phyloP scores from a whole-genome alignment of 2,888 invertebrate genomes.

The Seira ritae region DNA sequence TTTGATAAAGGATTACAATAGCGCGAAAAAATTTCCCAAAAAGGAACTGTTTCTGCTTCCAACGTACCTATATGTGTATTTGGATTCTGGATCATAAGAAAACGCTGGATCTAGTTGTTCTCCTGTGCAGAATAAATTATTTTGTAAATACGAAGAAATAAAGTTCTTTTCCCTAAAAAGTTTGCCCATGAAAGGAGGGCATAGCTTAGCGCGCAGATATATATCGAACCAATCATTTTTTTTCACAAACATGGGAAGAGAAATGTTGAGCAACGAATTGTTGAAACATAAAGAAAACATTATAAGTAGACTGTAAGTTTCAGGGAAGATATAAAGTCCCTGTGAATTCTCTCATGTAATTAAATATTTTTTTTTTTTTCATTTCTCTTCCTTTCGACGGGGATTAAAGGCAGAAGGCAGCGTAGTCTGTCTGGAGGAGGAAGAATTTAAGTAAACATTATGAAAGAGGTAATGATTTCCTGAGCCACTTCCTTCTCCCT shows the following conservation, averaged over 20 bases:
- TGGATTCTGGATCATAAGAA: too few species aligned
- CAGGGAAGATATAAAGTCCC: slow-evolving; percentile 8
- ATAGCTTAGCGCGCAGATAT: not conserved
- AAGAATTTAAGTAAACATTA: slow-evolving; percentile 38
- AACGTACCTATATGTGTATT: too few species aligned
- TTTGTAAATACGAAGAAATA: too few species aligned
- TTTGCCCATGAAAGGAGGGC: not conserved
- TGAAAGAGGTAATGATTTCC: slow-evolving; percentile 26
- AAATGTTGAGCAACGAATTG: not conserved
- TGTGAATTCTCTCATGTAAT: slow-evolving; percentile 57
- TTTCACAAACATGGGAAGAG: not conserved
- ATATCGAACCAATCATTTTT: not conserved
- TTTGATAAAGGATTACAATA: too few species aligned
- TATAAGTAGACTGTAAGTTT: too few species aligned
- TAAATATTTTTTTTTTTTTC: slow-evolving; percentile 35
- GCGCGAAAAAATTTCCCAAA: too few species aligned
- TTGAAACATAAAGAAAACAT: too few species aligned
- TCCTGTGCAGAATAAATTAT: too few species aligned
- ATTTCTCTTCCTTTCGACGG: slow-evolving; percentile 23
- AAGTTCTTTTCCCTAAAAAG: not conserved
- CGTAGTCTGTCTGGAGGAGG: not conserved
- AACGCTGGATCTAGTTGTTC: too few species aligned
- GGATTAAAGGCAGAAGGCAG: slow-evolving; percentile 22
- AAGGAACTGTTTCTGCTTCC: too few species aligned
- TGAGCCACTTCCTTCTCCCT: not conserved